Evolutionary conservation across 2,888 invertebrate genomes (phyloP).

Genomic region (Vesta saturnalis): DNA sequence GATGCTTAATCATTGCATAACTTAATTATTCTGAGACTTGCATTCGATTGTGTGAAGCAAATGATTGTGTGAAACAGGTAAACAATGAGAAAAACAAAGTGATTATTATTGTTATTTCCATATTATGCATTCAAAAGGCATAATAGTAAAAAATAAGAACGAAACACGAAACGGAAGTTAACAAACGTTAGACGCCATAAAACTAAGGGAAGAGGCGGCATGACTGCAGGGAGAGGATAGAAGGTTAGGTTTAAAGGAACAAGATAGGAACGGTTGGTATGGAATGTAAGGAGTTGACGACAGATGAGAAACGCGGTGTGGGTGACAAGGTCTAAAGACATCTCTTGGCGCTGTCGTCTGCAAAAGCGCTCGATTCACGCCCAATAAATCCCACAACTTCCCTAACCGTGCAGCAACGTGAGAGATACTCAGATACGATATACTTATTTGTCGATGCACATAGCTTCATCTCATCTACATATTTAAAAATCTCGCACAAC

Average conservation of each 20-base stretch:
- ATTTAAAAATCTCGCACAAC: slow-evolving; percentile 11
- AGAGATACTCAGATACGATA: slow-evolving; percentile 26
- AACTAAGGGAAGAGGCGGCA: slow-evolving; percentile 30
- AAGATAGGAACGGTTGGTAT: slow-evolving; percentile 32
- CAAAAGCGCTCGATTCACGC: slow-evolving; percentile 33
- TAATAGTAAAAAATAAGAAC: slow-evolving; percentile 24
- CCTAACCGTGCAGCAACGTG: slow-evolving; percentile 15
- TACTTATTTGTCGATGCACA: slow-evolving; percentile 25
- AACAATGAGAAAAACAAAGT: not conserved
- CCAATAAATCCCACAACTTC: slow-evolving; percentile 30
- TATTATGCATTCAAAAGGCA: slow-evolving; percentile 12
- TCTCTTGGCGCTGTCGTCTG: slow-evolving; percentile 49
- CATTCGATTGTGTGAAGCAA: not conserved
- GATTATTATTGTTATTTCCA: slow-evolving; percentile 1
- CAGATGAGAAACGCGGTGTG: slow-evolving; percentile 46
- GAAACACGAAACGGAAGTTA: slow-evolving; percentile 33
- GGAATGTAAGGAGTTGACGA: slow-evolving; percentile 38
- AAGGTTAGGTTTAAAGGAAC: slow-evolving; percentile 32
- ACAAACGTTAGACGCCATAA: slow-evolving; percentile 36
- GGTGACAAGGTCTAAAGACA: slow-evolving; percentile 57
- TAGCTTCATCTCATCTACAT: slow-evolving; percentile 19
- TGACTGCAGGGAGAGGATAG: slow-evolving; percentile 19
- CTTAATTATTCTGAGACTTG: not conserved
- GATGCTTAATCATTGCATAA: no score
- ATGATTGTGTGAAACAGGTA: not conserved